Conservation (phyloP, 1,140 invertebrate genomes). For the Drosophila arawakana region DNA sequence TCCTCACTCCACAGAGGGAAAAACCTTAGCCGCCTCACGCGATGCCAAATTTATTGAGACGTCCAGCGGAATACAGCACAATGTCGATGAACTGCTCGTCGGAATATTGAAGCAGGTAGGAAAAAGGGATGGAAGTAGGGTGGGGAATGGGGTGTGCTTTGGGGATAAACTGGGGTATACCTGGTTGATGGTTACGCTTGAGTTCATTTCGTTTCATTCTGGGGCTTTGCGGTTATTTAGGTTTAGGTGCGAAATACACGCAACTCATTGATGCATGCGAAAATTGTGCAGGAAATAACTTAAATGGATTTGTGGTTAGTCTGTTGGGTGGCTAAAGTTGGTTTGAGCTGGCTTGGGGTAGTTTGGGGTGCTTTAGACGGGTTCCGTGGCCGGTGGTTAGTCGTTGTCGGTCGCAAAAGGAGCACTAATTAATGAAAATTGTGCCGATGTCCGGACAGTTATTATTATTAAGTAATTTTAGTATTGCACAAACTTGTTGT, state of each 20-base stretch:
- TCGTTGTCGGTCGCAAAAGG: constrained; percentile 38
- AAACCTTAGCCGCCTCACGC: constrained; percentile 92
- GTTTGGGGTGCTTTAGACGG: background rate
- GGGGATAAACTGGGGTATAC: background rate
- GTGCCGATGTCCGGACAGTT: constrained; percentile 29
- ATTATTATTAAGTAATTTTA: constrained; percentile 47
- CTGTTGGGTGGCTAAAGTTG: background rate
- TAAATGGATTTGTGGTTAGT: constrained; percentile 67
- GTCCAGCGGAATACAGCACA: constrained; percentile 95
- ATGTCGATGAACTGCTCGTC: constrained; percentile 95
- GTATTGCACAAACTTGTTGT: background rate
- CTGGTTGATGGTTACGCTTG: constrained; percentile 16
- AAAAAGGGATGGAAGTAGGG: background rate
- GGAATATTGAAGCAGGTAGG: constrained; percentile 92
- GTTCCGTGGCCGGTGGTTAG: background rate
- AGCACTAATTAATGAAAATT: constrained; percentile 77
- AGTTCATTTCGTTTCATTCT: background rate
- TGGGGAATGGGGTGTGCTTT: too few relatives aligned
- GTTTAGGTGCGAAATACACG: constrained; percentile 73
- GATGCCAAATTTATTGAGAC: constrained; percentile 97
- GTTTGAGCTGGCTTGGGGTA: constrained; percentile 7
- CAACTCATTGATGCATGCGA: constrained; percentile 74
- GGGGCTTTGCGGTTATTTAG: constrained; percentile 39
- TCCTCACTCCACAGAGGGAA: constrained; percentile 88
- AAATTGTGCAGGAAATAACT: constrained; percentile 75